A percentile compares a stretch with the other conserved stretches of the same genome.
These are phyloP conservation scores for Sipha flava DNA, from an alignment of 1,140 invertebrate genomes.

Conservation along the genomic window DNA sequence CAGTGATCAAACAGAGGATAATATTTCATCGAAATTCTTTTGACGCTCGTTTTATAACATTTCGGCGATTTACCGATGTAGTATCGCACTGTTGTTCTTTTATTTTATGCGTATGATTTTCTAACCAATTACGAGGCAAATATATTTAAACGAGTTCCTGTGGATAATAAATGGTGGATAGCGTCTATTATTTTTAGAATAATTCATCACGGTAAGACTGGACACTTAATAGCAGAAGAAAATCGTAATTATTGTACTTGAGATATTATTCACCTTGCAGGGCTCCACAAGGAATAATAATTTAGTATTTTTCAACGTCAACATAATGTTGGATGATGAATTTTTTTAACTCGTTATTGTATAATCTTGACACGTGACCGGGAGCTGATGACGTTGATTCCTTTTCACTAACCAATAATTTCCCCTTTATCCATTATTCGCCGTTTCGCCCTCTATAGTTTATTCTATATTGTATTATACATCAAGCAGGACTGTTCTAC, in stretches of 20 bases:
- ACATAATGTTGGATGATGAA: too few species aligned
- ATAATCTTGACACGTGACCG: too few species aligned
- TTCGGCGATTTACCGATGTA: too few species aligned
- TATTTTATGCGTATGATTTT: not conserved
- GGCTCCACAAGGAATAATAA: not conserved
- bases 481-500: too few species aligned
- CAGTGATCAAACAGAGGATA: not conserved
- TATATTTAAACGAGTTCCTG: not conserved
- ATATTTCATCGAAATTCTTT: not conserved
- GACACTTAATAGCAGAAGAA: not conserved
- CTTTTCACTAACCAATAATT: too few species aligned
- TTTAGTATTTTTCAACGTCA: not conserved
- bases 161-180: not conserved
- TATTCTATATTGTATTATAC: too few species aligned
- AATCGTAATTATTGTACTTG: too few species aligned
- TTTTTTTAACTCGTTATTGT: too few species aligned
- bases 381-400: too few species aligned
- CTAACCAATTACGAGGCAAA: not conserved
- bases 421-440: too few species aligned
- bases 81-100: too few species aligned
- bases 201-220: not conserved
- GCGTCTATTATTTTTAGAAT: not conserved
- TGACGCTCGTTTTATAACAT: not conserved
- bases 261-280: not conserved
- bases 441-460: too few species aligned